Conservation (phyloP, 2,888 invertebrate genomes). For the Allolobophora icterica region DNA sequence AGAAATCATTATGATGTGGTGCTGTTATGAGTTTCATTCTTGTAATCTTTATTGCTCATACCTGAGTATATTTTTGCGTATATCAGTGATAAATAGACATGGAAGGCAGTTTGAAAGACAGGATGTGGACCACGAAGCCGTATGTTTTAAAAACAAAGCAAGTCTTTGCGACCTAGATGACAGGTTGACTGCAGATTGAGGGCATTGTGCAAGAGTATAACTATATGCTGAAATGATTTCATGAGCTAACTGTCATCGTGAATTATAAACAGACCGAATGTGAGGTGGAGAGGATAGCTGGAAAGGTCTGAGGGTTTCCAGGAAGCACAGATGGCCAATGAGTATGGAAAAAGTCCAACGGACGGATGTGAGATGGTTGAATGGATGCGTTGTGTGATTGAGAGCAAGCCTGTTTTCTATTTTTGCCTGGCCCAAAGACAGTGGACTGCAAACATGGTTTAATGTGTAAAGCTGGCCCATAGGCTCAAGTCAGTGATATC, state of each 20-base stretch:
- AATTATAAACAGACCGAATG: not conserved
- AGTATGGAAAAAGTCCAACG: not conserved
- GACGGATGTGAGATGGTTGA: not conserved
- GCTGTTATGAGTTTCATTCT: not conserved
- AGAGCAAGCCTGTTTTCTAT: not conserved
- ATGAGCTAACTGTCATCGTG: not conserved
- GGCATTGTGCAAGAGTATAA: not conserved
- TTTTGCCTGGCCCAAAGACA: not conserved
- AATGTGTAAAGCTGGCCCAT: not conserved
- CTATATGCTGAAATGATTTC: not conserved
- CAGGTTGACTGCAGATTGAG: not conserved
- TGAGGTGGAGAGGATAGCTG: not conserved
- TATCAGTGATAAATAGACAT: not conserved
- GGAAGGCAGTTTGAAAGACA: not conserved
- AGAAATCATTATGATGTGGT: not conserved
- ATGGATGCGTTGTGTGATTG: not conserved
- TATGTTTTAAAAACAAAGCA: not conserved
- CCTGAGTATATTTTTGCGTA: not conserved
- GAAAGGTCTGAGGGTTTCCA: not conserved
- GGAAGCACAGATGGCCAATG: not conserved
- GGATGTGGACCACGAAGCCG: not conserved
- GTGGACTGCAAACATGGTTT: not conserved
- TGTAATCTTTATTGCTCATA: not conserved
- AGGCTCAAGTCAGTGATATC: not conserved
- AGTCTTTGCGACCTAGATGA: not conserved